Evolutionary conservation across 2,113 vertebrate genomes (phyloP), one percentile per base, ranked within the genome.

Genomic region (Istiophorus platypterus): DNA sequence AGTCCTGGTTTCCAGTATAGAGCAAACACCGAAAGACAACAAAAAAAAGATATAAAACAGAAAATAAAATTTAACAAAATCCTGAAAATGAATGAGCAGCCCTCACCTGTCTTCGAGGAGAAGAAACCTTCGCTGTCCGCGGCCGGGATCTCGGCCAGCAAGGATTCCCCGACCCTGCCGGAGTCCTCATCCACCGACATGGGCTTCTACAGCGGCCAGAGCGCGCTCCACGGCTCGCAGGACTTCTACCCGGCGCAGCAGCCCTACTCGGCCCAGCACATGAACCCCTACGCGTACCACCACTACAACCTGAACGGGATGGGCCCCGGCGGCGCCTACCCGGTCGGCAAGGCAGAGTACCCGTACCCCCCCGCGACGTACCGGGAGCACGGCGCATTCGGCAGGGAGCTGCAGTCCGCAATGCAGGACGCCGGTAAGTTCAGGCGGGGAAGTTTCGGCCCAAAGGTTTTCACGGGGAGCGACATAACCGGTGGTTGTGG

Each of bases 291-390:
- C 92, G 66, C 87, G 15, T 94, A 94, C 82, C 89, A 96, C 88
- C 96, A 97, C 82, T 97, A 97, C 74, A 96, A 96, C 90, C 85
- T 97, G 85, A 96, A 96, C 67, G 96, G 96, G 72, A 92, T 97
- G 51, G 94, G 92, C 0, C 61, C 95, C 0, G 74, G 95, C 0
- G 95, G 96, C 27, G 94, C 94, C 3, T 97, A 96, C 90, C 93
- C 96, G 0, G 96, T 96, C 3, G 95, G 95, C 12, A 98, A 98
- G 84, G 92, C 96, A 9, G 97, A 98, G 13, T 97, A 97, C 81
- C 86, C 96, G 24, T 97, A 97, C 82, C 95, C 94, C 26, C 92
- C 95, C 1, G 78, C 76, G 0, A 96, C 95, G 0, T 97, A 97
- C 92, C 87, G 97, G 27, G 96, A 97, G 65, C 96, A 96, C 79